Percentiles rank a stretch among this genome's conserved stretches.
phyloP scores from a whole-genome alignment of 1,140 invertebrate genomes.

The Zaprionus tsacasi region DNA sequence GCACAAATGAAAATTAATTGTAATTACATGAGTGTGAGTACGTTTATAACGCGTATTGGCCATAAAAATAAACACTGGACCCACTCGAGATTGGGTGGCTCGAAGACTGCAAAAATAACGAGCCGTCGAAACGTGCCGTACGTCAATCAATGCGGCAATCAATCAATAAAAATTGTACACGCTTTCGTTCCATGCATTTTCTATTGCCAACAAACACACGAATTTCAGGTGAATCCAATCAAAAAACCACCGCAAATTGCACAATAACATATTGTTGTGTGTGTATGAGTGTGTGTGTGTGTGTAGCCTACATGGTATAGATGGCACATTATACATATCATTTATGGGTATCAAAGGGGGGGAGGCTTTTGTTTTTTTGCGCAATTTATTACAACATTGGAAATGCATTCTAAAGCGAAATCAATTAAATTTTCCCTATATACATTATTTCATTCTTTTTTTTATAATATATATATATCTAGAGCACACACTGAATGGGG shows the following conservation, averaged over 20 bases:
- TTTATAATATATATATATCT: constrained; percentile 9
- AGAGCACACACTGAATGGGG: neutral
- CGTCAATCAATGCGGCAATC: constrained; percentile 26
- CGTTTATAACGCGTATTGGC: constrained; percentile 35
- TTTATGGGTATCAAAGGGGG: constrained; percentile 1
- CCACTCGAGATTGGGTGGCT: too few species aligned
- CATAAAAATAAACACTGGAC: constrained; percentile 30
- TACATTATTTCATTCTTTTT: neutral
- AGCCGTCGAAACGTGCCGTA: constrained; percentile 10
- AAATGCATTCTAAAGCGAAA: constrained; percentile 33
- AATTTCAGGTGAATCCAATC: constrained; percentile 55
- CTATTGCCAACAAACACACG: constrained; percentile 40
- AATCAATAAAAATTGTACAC: constrained; percentile 54
- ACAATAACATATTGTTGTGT: constrained; percentile 1
- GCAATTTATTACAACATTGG: constrained; percentile 32
- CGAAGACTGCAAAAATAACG: neutral
- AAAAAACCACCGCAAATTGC: constrained; percentile 37
- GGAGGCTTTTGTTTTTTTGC: constrained; percentile 24
- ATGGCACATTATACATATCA: constrained; percentile 7
- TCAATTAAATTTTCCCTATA: constrained; percentile 49
- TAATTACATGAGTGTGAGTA: constrained; percentile 47
- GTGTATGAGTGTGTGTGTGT: too few species aligned
- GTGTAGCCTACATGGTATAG: neutral
- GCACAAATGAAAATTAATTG: constrained; percentile 63
- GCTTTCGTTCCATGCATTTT: constrained; percentile 26